Evolutionary conservation across 2,797 vertebrate genomes (phyloP).

Genomic region (Spheniscus humboldti): DNA sequence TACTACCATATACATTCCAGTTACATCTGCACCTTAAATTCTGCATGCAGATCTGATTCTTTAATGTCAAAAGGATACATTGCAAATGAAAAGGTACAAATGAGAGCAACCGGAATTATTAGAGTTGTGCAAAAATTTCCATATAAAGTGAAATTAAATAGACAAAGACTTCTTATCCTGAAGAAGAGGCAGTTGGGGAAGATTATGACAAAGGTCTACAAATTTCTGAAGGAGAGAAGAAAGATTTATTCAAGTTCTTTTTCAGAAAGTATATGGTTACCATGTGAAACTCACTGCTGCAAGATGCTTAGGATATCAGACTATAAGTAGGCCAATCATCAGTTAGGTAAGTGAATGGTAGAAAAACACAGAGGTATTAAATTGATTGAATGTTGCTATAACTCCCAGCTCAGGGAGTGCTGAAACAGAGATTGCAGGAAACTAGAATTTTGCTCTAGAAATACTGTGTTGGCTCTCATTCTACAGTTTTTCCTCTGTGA

Average conservation of each 20-base stretch:
- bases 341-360: background rate
- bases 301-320: background rate
- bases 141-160: background rate
- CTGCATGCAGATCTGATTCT: background rate
- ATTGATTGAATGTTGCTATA: background rate
- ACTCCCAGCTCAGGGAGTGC: background rate
- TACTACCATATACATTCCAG: background rate
- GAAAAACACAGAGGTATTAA: background rate
- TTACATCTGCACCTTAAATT: background rate
- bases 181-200: background rate
- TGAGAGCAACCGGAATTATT: background rate
- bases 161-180: background rate
- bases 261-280: background rate
- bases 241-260: background rate
- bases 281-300: background rate
- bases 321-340: background rate
- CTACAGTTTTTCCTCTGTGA: background rate
- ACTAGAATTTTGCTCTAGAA: background rate
- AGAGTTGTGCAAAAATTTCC: background rate
- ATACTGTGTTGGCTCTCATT: background rate
- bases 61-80: background rate
- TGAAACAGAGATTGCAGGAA: background rate
- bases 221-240: background rate
- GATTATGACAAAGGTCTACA: background rate
- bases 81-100: background rate